Conservation (phyloP, 2,888 invertebrate species). For the Lepidocyrtoides sp. region DNA sequence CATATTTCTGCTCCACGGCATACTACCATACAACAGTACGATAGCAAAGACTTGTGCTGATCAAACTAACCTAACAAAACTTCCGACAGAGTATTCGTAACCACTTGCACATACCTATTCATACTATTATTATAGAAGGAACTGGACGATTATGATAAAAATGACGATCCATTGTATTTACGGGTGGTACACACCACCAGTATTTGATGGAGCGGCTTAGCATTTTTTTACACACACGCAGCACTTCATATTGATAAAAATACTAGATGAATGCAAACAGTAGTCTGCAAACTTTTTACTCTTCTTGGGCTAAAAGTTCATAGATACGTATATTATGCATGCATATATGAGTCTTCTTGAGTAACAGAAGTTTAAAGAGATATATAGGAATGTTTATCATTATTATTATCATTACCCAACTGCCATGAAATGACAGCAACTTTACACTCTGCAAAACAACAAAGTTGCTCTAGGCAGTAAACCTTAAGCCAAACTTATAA, state of each 20-base stretch:
- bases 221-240: neutral
- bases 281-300: constrained; percentile 14
- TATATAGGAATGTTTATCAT: neutral
- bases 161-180: neutral
- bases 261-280: neutral
- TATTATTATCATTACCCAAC: neutral
- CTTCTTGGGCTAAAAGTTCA: neutral
- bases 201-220: neutral
- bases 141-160: neutral
- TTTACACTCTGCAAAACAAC: neutral
- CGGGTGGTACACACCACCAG: neutral
- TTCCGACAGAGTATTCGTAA: neutral
- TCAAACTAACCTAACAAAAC: neutral
- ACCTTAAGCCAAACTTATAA: neutral
- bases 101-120: neutral
- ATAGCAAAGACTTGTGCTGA: too few species aligned
- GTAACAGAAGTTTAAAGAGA: neutral
- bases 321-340: neutral
- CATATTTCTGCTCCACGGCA: neutral
- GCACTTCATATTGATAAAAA: constrained; percentile 15
- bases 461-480: neutral
- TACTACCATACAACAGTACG: too few species aligned
- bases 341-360: neutral
- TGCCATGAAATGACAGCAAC: neutral
- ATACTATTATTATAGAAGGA: neutral